These are phyloP conservation scores for Amiota communis DNA, from an alignment of 2,888 invertebrate species.

Conservation along the genomic window DNA sequence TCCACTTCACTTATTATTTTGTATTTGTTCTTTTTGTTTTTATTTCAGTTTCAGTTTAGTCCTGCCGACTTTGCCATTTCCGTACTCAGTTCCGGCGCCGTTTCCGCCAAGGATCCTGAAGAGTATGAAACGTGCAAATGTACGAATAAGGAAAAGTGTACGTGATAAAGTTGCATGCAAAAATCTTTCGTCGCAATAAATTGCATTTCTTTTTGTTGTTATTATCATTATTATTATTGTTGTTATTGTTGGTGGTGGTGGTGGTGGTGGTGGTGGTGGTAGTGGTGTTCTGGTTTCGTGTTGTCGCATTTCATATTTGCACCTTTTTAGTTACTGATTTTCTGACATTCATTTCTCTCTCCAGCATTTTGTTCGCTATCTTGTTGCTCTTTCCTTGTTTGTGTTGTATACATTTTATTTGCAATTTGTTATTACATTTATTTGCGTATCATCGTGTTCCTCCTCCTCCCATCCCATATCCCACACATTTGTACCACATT, in stretches of 20 bases:
- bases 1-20: too few relatives aligned
- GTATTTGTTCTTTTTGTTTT: too few relatives aligned
- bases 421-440: too few relatives aligned
- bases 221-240: neutral
- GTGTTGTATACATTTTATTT: too few relatives aligned
- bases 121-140: neutral
- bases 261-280: neutral
- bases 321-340: conserved; percentile 13
- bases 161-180: conserved; percentile 31
- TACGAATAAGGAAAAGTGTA: neutral
- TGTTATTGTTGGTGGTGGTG: neutral
- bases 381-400: neutral
- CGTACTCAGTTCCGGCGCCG: conserved; percentile 1
- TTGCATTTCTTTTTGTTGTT: conserved; percentile 22
- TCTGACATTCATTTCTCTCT: neutral
- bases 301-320: conserved; percentile 2
- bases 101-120: neutral
- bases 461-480: too few relatives aligned
- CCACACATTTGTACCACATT: too few relatives aligned
- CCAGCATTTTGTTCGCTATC: neutral
- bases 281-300: neutral
- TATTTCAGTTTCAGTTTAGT: too few relatives aligned
- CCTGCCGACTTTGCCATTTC: neutral
- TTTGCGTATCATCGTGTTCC: too few relatives aligned
- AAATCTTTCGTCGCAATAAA: conserved; percentile 30